Conservation (phyloP, 2,888 invertebrate genomes). For the Drosophila paranaensis region DNA sequence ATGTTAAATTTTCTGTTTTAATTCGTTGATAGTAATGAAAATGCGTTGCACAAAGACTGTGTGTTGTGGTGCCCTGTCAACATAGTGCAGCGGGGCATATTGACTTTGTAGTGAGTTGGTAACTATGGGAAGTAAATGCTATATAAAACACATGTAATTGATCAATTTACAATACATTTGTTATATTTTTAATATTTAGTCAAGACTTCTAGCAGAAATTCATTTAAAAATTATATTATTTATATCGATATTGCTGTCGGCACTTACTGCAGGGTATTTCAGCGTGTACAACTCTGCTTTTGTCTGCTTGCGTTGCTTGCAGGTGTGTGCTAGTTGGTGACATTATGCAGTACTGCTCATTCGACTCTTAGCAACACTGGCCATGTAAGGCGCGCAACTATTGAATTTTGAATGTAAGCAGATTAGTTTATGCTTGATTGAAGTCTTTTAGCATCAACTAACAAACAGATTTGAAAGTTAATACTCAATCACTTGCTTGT, state of each 20-base stretch:
- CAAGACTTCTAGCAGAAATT: not conserved
- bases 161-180: too few relatives aligned
- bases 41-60: slow-evolving; percentile 62
- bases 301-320: slow-evolving; percentile 21
- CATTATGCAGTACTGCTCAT: slow-evolving; percentile 32
- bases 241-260: fast-evolving
- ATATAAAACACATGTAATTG: too few relatives aligned
- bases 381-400: slow-evolving; percentile 16
- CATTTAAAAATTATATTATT: not conserved
- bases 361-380: slow-evolving; percentile 33
- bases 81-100: slow-evolving; percentile 25
- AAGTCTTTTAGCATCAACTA: not conserved
- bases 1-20: slow-evolving; percentile 39
- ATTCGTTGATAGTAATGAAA: slow-evolving; percentile 45
- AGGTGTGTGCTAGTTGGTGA: slow-evolving; percentile 42
- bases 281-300: not conserved
- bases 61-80: slow-evolving; percentile 42
- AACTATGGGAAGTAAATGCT: fast-evolving
- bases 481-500: not conserved
- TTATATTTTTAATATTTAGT: too few relatives aligned
- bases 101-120: not conserved
- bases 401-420: slow-evolving; percentile 5
- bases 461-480: not conserved
- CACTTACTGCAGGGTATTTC: slow-evolving; percentile 21
- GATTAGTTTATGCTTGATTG: not conserved